Evolutionary conservation across 2,888 invertebrate genomes (phyloP), one percentile per base, ranked within the genome.

Genomic region (Melinopterus prodromus): DNA sequence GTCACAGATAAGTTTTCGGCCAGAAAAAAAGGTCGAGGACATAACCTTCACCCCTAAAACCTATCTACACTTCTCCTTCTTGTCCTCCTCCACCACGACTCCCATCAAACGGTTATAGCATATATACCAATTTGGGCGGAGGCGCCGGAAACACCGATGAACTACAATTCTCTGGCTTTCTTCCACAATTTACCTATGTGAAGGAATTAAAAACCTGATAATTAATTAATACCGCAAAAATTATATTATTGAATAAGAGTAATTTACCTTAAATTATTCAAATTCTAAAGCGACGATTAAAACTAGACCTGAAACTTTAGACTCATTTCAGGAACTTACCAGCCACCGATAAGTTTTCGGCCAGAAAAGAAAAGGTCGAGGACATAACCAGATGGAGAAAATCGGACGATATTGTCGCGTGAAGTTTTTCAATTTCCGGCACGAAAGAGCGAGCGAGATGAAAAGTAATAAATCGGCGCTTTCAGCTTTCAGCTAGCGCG

Each of bases 341-440:
- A 53, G 53, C 3, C 26, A 26, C 26, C 26, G 26, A 26, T 3
- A 2, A 26, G 12, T 53, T 53, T 53, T 53, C 26, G 71, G 71
- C 12, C 74, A 35, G 12, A n/a, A 36, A 74, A 74, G n/a, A 37
- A 74, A 74, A n/a, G 74, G 74, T 1, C n/a, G 71, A 9, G 53
- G 53, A 12, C 53, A 4, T 53, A 53, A 53, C 9, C 53, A 53
- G 71, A 16, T 35, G 74, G 26, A 26, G 35, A 37, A 74, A 35
- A 37, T 37, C 36, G 36, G 74, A 9, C 74, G 74, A 35, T 36
- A 74, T 37, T 74, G 74, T 74, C 74, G 74, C 74, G 53, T 12
- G 74, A 74, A 74, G 74, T 74, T 74, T 74, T 74, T 74, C 74
- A 74, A 74, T 74, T 74, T 74, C 74, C 74, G 36, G 36, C 53